A percentile compares a stretch with the other conserved stretches of the same genome.
These are phyloP conservation scores for Thymelicus sylvestris DNA, from an alignment of 2,888 invertebrate species.

Conservation along the genomic window DNA sequence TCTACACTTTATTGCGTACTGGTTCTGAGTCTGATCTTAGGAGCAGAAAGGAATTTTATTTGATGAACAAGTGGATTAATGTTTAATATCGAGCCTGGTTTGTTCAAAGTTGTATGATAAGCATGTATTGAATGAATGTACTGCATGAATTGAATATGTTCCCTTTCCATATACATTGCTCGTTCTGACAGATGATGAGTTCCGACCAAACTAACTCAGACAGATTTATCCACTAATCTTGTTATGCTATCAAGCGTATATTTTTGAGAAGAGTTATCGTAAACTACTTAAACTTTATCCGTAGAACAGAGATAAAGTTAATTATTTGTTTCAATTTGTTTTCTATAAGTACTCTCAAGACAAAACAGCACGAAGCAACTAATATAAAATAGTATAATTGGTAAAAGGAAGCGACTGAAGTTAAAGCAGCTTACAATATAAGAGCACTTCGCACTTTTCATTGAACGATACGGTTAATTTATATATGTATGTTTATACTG, in stretches of 20 bases:
- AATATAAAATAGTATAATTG: slow-evolving; percentile 32
- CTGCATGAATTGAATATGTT: too few relatives aligned
- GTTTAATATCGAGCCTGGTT: too few relatives aligned
- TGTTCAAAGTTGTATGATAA: too few relatives aligned
- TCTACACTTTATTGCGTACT: not conserved
- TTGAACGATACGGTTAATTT: too few relatives aligned
- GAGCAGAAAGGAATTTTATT: too few relatives aligned
- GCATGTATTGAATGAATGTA: too few relatives aligned
- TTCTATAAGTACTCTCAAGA: slow-evolving; percentile 29
- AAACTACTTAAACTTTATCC: slow-evolving; percentile 20
- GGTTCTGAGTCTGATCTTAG: not conserved
- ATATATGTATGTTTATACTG: too few relatives aligned
- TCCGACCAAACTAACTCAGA: not conserved
- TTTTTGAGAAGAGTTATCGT: slow-evolving; percentile 11
- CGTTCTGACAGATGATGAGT: not conserved
- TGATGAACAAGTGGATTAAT: too few relatives aligned
- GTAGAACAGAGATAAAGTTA: slow-evolving; percentile 20
- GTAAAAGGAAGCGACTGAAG: slow-evolving; percentile 20
- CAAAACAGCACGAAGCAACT: slow-evolving; percentile 26
- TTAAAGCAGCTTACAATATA: slow-evolving; percentile 22
- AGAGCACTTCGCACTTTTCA: not conserved
- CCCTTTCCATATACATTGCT: not conserved
- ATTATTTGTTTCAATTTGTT: slow-evolving; percentile 36
- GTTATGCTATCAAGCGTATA: slow-evolving; percentile 3
- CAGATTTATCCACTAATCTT: slow-evolving; percentile 7